Percentiles rank a stretch among this genome's conserved stretches.
Evolutionary conservation across 2,888 invertebrate species (phyloP).

Genomic region (Tolmerus cingulatus): DNA sequence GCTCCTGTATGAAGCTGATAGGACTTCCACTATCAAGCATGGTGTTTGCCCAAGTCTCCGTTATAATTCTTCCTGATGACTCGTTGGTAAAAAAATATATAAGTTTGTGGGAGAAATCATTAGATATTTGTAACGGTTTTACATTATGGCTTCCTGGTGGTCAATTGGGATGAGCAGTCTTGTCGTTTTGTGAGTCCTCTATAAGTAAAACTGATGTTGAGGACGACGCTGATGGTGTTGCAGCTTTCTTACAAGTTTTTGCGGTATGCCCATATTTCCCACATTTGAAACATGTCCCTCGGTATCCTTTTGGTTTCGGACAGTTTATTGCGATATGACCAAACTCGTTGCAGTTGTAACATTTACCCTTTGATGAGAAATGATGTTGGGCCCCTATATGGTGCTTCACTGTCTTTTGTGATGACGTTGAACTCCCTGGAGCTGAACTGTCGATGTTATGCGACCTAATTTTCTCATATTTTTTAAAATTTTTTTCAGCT

Average conservation of each 20-base stretch:
- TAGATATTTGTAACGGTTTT: neutral
- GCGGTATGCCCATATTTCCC: neutral
- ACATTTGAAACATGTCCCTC: neutral
- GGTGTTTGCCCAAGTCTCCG: neutral
- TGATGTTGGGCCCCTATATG: neutral
- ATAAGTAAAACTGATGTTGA: no score
- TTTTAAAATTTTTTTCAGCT: neutral
- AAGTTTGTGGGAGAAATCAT: neutral
- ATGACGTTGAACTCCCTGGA: neutral
- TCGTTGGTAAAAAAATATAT: neutral
- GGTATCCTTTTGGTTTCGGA: neutral
- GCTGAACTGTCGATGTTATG: neutral
- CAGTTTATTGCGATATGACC: neutral
- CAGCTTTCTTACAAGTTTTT: no score
- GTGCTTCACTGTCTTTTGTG: neutral
- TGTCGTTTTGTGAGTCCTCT: no score
- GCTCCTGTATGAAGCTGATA: conserved; percentile 12
- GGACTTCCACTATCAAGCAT: neutral
- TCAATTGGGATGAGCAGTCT: neutral
- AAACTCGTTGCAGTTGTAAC: neutral
- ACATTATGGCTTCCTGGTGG: neutral
- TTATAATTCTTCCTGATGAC: neutral
- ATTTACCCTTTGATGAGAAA: neutral
- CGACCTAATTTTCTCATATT: neutral
- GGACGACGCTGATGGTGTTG: no score